These are phyloP conservation scores for pig (Sus scrofa) DNA, from an alignment of 2,113 vertebrate genomes.

Conservation along the genomic window T2T-Sscrofa CM000822.6:27336001-27336500, in stretches of 20 bases:
- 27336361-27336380: slow-evolving; percentile 7
- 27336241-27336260: neutral
- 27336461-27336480: slow-evolving; percentile 84
- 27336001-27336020: slow-evolving; percentile 43
- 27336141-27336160: neutral
- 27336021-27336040: neutral
- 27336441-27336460: slow-evolving; percentile 79
- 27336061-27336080: neutral
- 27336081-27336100: neutral
- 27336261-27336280: slow-evolving; percentile 39
- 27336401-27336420: slow-evolving; percentile 71
- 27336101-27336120: neutral
- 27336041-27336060: neutral
- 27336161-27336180: neutral
- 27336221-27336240: neutral
- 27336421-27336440: slow-evolving; percentile 66
- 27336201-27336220: neutral
- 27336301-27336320: slow-evolving; percentile 18
- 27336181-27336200: neutral
- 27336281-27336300: neutral
- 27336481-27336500: slow-evolving; percentile 86
- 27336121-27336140: neutral
- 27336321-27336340: slow-evolving; percentile 68
- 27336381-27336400: slow-evolving; percentile 61
- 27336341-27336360: slow-evolving; percentile 71